Conservation (phyloP, 2,888 invertebrate genomes). For the Hirtodrosophila duncani region DNA sequence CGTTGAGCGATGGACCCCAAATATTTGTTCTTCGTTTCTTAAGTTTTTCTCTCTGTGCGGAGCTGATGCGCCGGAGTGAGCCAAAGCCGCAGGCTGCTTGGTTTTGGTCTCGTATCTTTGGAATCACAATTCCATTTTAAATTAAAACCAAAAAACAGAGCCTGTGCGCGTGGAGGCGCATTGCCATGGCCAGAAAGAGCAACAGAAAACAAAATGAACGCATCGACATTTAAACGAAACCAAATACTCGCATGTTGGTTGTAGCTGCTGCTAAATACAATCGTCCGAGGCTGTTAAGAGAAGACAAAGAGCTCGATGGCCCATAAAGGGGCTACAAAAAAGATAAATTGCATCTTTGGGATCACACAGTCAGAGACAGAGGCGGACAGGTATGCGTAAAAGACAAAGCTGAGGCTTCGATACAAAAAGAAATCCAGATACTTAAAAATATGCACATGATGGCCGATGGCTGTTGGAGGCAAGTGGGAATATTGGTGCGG, state of each 20-base stretch:
- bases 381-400: conserved; percentile 3
- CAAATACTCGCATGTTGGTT: conserved; percentile 36
- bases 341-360: conserved; percentile 74
- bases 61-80: conserved; percentile 10
- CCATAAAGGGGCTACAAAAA: conserved; percentile 76
- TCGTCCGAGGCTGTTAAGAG: conserved; percentile 46
- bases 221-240: conserved; percentile 54
- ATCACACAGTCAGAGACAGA: conserved; percentile 58
- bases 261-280: conserved; percentile 41
- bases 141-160: conserved; percentile 52
- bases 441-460: conserved; percentile 62
- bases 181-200: conserved; percentile 24
- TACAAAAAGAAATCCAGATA: conserved; percentile 38
- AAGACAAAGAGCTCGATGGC: conserved; percentile 62
- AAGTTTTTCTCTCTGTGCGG: not conserved
- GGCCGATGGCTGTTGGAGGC: conserved; percentile 30
- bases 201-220: conserved; percentile 42
- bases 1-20: too few species aligned
- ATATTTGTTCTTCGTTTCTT: too few species aligned
- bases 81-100: conserved; percentile 18
- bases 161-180: conserved; percentile 36
- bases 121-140: conserved; percentile 71
- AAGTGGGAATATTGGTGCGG: conserved; percentile 15
- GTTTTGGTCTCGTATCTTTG: conserved; percentile 58
- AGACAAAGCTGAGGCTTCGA: conserved; percentile 6